Conservation (phyloP, 2,113 vertebrate species). For the Phalacrocorax brasilianus region DNA sequence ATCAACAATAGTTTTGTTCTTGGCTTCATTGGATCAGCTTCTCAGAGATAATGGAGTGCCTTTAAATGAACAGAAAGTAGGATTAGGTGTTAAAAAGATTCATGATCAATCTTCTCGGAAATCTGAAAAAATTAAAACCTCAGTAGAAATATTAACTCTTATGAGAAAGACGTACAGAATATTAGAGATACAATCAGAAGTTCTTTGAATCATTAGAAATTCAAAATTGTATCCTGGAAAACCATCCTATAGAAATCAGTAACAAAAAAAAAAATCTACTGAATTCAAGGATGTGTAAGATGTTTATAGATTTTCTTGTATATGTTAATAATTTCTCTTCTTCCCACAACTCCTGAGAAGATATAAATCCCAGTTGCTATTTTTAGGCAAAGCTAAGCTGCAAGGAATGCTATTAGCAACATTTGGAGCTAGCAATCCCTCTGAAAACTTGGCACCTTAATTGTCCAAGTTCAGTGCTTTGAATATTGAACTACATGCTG, state of each 20-base stretch:
- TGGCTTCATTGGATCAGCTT: background rate
- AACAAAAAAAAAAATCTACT: background rate
- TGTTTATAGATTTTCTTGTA: background rate
- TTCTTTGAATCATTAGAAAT: background rate
- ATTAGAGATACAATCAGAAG: background rate
- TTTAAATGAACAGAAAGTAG: background rate
- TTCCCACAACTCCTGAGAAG: background rate
- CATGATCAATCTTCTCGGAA: background rate
- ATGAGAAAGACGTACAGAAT: background rate
- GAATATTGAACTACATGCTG: background rate
- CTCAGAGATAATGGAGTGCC: background rate
- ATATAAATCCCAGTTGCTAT: background rate
- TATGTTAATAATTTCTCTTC: background rate
- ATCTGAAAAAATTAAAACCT: background rate
- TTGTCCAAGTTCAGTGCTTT: background rate
- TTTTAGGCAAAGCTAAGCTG: background rate
- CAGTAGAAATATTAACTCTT: background rate
- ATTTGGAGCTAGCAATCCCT: background rate
- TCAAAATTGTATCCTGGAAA: background rate
- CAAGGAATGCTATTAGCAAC: background rate
- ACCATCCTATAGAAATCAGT: background rate
- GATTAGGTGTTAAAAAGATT: background rate
- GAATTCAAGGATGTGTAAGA: background rate
- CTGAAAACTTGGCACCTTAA: background rate
- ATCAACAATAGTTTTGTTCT: background rate